Base-by-base conservation (phyloP, 2,888 invertebrate genomes). In the Dione juno region DNA sequence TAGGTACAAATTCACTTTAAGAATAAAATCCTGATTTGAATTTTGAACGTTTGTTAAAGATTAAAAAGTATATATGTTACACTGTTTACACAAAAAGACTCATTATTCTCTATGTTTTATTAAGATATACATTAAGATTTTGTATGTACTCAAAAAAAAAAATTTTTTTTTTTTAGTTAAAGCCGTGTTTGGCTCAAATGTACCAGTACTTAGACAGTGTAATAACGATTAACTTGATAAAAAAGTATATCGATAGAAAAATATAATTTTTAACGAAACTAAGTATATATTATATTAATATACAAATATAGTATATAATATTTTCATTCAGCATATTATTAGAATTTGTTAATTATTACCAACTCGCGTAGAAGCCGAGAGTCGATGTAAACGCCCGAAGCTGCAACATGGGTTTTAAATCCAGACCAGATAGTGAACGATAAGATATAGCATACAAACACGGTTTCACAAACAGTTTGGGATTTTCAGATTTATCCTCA, bases 361-460 rank as follows among this genome's bases (percentile, higher is more conserved):
- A 54, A 53, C 21, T 53, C 3, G 2, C n/a, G n/a, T n/a, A n/a
- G n/a, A 37, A 6, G 16, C 16, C 48, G n/a, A n/a, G n/a, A 35
- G 5, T 6, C 35, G 35, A 40, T 40, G 3, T 64, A 14, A 64
- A 9, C n/a, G 3, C 3, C 58, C 14, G 48, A 64, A 37, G 48
- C 48, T 50, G 19, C 16, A 11, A 6, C 14, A 19, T 52, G n/a
- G 8, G 63, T 68, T 54, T 35, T 54, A 57, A 70, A 65, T 61
- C 28, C 19, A 28, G 28, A 21, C 48, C 13, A 65, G 70, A 73
- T 73, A 73, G 59, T 41, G 19, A 37, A 35, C 61, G 73, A 73
- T 73, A 73, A 73, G 65, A 70, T 72, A 70, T 16, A 52, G 5
- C 40, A 57, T 40, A 67, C 67, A 73, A 70, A 73, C 67, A 68